Percentiles rank a stretch among this genome's conserved stretches.
phyloP scores from a whole-genome alignment of 2,888 invertebrate species.

The Microplitis manilae region DNA sequence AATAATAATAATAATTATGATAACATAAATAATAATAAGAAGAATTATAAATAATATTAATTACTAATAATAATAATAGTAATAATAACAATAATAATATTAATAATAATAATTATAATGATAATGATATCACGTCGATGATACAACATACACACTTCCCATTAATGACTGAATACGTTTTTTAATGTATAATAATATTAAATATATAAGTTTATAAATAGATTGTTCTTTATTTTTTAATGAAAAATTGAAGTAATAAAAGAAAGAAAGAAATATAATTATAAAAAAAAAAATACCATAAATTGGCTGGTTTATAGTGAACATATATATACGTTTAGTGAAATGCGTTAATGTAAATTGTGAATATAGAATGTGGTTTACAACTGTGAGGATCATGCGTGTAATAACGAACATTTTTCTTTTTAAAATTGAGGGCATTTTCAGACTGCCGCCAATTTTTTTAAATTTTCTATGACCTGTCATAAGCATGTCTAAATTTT shows the following conservation, averaged over 20 bases:
- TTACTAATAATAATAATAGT: not conserved
- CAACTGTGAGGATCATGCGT: not conserved
- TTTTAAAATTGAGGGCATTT: not conserved
- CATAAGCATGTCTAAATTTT: too few relatives aligned
- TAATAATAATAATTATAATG: conserved; percentile 36
- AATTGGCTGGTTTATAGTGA: conserved; percentile 12
- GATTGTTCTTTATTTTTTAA: conserved; percentile 68
- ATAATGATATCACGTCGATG: conserved; percentile 60
- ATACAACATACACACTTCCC: conserved; percentile 56
- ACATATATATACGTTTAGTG: not conserved
- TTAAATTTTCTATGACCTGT: too few relatives aligned
- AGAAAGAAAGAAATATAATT: conserved; percentile 32
- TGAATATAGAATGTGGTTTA: not conserved
- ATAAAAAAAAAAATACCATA: conserved; percentile 37
- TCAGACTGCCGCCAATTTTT: not conserved
- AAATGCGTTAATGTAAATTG: conserved; percentile 24
- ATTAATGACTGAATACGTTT: conserved; percentile 65
- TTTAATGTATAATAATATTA: conserved; percentile 32
- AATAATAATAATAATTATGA: not conserved
- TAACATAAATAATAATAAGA: not conserved
- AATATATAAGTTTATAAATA: conserved; percentile 50
- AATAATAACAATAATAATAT: conserved; percentile 51
- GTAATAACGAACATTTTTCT: not conserved
- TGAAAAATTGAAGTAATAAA: conserved; percentile 34
- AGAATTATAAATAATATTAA: not conserved